These are phyloP conservation scores for Microcebus griseorufus DNA, from an alignment of 2,113 vertebrate genomes.

Conservation along the genomic window DNA sequence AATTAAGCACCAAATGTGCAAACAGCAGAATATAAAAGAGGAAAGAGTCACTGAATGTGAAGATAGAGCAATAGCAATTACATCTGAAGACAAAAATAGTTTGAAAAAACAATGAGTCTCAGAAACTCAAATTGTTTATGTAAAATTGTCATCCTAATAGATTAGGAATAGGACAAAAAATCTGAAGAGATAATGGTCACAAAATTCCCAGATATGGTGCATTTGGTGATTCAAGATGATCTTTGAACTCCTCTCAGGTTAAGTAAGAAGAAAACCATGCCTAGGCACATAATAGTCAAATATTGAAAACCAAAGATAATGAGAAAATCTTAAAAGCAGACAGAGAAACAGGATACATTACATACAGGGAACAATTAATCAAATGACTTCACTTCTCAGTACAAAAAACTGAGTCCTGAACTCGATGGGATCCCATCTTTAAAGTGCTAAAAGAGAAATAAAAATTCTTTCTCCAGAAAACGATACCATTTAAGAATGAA, in stretches of 20 bases:
- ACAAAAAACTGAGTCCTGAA: not conserved
- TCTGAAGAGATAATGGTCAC: not conserved
- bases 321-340: not conserved
- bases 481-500: not conserved
- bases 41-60: no score
- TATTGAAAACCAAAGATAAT: not conserved
- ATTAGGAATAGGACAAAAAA: not conserved
- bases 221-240: not conserved
- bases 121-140: not conserved
- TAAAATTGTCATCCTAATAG: not conserved
- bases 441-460: not conserved
- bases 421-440: no score
- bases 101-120: not conserved
- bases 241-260: not conserved
- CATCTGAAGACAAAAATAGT: not conserved
- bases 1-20: not conserved
- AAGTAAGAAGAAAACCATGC: rapidly evolving
- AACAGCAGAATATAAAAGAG: not conserved
- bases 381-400: not conserved
- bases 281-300: rapidly evolving
- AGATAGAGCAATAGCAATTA: rapidly evolving
- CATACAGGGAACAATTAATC: not conserved
- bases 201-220: not conserved
- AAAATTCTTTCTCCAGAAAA: not conserved
- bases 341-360: rapidly evolving